These are phyloP conservation scores for Andrena camellia DNA, from an alignment of 2,888 invertebrate genomes.

Conservation along the genomic window DNA sequence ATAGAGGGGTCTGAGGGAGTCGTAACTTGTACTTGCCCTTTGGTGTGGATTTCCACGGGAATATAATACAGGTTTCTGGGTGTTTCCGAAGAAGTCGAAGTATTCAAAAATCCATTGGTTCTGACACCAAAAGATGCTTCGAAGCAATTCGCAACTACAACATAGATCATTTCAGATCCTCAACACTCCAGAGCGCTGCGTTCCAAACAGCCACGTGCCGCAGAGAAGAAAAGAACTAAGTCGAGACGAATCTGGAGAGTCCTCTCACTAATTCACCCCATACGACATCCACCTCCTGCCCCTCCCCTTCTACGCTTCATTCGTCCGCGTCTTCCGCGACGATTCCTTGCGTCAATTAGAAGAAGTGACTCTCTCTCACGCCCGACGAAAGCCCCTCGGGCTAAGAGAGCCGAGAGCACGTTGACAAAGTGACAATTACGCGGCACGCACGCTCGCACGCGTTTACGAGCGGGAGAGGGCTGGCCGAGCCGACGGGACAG, in stretches of 20 bases:
- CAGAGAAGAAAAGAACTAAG: background rate
- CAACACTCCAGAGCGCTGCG: too few relatives aligned
- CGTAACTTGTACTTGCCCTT: constrained; percentile 20
- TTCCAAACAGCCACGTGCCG: background rate
- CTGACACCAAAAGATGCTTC: too few relatives aligned
- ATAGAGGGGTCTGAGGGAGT: constrained; percentile 1
- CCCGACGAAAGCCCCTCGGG: constrained; percentile 68
- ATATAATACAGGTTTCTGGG: too few relatives aligned
- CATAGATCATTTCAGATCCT: too few relatives aligned
- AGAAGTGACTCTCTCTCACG: constrained; percentile 75
- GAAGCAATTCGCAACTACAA: too few relatives aligned
- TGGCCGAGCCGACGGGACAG: constrained; percentile 31
- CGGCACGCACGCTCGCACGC: constrained; percentile 70
- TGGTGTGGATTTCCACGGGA: background rate
- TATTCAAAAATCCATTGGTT: too few relatives aligned
- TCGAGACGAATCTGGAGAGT: constrained; percentile 12
- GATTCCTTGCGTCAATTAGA: constrained; percentile 77
- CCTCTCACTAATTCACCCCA: constrained; percentile 21
- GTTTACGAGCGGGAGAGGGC: constrained; percentile 42
- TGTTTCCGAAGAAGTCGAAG: too few relatives aligned
- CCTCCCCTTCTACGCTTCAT: background rate
- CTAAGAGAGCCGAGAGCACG: constrained; percentile 69
- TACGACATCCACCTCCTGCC: background rate
- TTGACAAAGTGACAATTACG: constrained; percentile 85
- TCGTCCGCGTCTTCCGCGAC: constrained; percentile 43